Evolutionary conservation across 2,888 invertebrate genomes (phyloP).

Genomic region (Alsophila aescularia): DNA sequence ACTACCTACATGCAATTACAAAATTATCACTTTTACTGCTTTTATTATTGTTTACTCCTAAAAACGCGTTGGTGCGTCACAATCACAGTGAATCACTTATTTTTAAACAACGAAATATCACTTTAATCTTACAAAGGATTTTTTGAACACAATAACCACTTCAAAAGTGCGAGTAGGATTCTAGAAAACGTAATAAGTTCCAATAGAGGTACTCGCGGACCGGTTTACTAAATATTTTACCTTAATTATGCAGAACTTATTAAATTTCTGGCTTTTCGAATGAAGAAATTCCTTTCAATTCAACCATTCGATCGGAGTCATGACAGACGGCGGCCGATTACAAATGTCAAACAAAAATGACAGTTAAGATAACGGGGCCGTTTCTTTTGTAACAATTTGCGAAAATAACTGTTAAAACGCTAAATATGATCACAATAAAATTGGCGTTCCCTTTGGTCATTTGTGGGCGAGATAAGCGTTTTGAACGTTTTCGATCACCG

Average conservation of each 20-base stretch:
- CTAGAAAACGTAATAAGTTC: conserved; percentile 33
- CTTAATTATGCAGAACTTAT: conserved; percentile 45
- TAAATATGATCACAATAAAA: too few species aligned
- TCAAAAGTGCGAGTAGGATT: background rate
- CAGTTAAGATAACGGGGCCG: too few species aligned
- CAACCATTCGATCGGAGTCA: background rate
- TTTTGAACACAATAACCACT: conserved; percentile 1
- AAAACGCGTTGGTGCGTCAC: conserved; percentile 7
- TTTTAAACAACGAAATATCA: conserved; percentile 13
- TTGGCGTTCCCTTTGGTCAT: too few species aligned
- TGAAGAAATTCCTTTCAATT: conserved; percentile 37
- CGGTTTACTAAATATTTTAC: conserved; percentile 51
- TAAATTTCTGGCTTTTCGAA: conserved; percentile 42
- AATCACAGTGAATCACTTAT: conserved; percentile 40
- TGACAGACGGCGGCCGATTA: conserved; percentile 36
- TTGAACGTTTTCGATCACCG: too few species aligned
- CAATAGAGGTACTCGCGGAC: conserved; percentile 41
- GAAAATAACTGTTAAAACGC: too few species aligned
- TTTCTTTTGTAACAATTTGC: too few species aligned
- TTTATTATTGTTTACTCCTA: conserved; percentile 11
- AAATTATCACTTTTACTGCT: background rate
- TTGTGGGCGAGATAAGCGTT: too few species aligned
- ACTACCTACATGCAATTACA: background rate
- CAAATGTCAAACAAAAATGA: background rate
- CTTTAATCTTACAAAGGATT: background rate